Percentiles rank a stretch among this genome's conserved stretches.
Conservation (phyloP, 2,888 invertebrate genomes). For the Drosophila robusta region DNA sequence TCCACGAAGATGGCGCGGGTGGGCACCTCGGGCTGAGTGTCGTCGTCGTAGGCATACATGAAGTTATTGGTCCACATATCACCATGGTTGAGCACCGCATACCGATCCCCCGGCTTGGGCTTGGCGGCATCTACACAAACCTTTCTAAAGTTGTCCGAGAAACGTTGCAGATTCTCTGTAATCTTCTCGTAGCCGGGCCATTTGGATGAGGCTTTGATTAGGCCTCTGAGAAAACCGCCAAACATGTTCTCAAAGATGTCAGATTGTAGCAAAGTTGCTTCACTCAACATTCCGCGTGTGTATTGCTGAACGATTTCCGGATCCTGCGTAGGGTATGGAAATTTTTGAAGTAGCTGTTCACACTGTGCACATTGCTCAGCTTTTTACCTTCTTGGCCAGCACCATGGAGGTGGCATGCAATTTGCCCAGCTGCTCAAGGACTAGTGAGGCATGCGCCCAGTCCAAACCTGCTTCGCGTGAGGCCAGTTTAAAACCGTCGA, state of each 20-base stretch:
- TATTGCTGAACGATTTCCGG: slow-evolving; percentile 63
- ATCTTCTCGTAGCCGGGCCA: slow-evolving; percentile 85
- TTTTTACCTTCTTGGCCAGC: slow-evolving; percentile 85
- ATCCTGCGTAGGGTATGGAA: slow-evolving; percentile 34
- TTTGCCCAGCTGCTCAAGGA: slow-evolving; percentile 86
- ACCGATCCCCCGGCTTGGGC: slow-evolving; percentile 66
- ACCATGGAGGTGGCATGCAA: slow-evolving; percentile 87
- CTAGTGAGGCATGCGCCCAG: slow-evolving; percentile 85
- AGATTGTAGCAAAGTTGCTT: slow-evolving; percentile 49
- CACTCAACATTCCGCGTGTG: slow-evolving; percentile 63
- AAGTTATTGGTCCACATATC: slow-evolving; percentile 86
- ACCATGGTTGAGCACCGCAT: slow-evolving; percentile 86
- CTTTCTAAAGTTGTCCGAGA: slow-evolving; percentile 55
- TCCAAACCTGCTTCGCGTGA: slow-evolving; percentile 86
- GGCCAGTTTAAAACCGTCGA: slow-evolving; percentile 86
- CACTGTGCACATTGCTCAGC: too few relatives aligned
- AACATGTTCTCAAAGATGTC: slow-evolving; percentile 70
- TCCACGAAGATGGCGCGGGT: slow-evolving; percentile 83
- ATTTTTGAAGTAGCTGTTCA: too few relatives aligned
- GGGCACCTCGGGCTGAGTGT: slow-evolving; percentile 63
- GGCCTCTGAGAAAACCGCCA: slow-evolving; percentile 59
- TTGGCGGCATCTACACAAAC: slow-evolving; percentile 52
- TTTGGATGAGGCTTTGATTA: slow-evolving; percentile 76
- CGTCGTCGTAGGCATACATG: slow-evolving; percentile 85
- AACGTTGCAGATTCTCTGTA: slow-evolving; percentile 75